Evolutionary conservation across 2,797 vertebrate genomes (phyloP), one percentile per base, ranked within the genome.

Genomic region (Aldrovandia affinis): DNA sequence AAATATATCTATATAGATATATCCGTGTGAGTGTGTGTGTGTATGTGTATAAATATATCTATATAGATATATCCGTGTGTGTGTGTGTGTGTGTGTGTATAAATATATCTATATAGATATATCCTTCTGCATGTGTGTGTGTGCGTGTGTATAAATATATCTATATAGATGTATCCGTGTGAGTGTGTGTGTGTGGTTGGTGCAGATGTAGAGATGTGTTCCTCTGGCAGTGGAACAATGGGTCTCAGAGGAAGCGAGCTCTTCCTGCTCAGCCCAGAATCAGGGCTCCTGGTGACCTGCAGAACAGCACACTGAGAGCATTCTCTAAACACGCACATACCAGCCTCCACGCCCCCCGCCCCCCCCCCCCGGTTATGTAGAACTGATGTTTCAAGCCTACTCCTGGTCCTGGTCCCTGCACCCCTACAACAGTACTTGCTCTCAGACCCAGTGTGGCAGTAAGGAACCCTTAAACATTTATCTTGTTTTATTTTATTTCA

Each of bases 201-300:
- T 22, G 82, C 85, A 86, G 87, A 89, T 89, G 85, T 78, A 85
- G 75, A 85, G 83, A 89, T 87, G 82, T 86, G 77, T 57, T 86
- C 80, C 61, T 68, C 78, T 63, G 39, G 81, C 50, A 83, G 78
- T 59, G 78, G 85, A 88, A 91, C 86, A 92, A 90, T 89, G 85
- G 88, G 33, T 18, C 22, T 78, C 30, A 88, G 83, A 89, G 87
- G 89, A 90, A 90, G 80, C 83, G 63, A 75, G 80, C 59, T 89
- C 84, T 90, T 92, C 87, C 86, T 90, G 85, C 79, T 70, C 42
- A 75, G 22, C 54, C 78, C 42, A 59, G 81, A 78, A 61, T 59
- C 50, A 30, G 18, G 9, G 33, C 75, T 75, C 52, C 54, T 52
- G 44, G 42, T 50, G 83, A 73, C 30, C 77, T 57, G 54, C 20